Percentiles rank a stretch among this genome's conserved stretches.
Conservation (phyloP, 64 coral and sea anemone genomes). For the Porites lutea region DNA sequence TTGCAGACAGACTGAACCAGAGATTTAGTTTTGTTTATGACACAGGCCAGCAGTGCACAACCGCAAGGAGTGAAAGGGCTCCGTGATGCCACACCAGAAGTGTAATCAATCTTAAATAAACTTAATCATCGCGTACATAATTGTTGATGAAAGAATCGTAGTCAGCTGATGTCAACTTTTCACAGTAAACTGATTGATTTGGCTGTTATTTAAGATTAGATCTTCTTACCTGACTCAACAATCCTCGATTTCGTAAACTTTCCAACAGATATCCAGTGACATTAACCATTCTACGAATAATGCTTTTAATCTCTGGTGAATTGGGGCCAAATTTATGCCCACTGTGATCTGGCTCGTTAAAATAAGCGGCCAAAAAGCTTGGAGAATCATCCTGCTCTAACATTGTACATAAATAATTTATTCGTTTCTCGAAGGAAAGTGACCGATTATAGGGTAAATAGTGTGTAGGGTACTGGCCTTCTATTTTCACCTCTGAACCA, state of each 20-base stretch:
- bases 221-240: constrained; percentile 65
- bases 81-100: no score
- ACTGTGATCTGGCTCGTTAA: constrained; percentile 77
- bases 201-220: not conserved
- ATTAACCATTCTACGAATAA: constrained; percentile 74
- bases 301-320: constrained; percentile 64
- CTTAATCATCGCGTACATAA: no score
- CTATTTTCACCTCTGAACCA: constrained; percentile 72
- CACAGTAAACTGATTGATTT: no score
- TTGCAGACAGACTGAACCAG: no score
- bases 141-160: no score
- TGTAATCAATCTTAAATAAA: no score
- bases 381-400: constrained; percentile 67
- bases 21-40: no score
- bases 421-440: constrained; percentile 59
- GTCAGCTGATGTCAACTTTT: no score
- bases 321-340: constrained; percentile 87
- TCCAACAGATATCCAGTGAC: constrained; percentile 80
- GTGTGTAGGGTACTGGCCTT: constrained; percentile 59
- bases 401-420: constrained; percentile 56
- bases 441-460: constrained; percentile 37
- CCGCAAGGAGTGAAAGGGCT: no score
- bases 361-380: constrained; percentile 76
- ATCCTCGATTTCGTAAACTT: constrained; percentile 28
- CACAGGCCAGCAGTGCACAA: no score